Evolutionary conservation across 2,113 vertebrate species (phyloP), one percentile per base, ranked within the genome.

Genomic region (Charina bottae): DNA sequence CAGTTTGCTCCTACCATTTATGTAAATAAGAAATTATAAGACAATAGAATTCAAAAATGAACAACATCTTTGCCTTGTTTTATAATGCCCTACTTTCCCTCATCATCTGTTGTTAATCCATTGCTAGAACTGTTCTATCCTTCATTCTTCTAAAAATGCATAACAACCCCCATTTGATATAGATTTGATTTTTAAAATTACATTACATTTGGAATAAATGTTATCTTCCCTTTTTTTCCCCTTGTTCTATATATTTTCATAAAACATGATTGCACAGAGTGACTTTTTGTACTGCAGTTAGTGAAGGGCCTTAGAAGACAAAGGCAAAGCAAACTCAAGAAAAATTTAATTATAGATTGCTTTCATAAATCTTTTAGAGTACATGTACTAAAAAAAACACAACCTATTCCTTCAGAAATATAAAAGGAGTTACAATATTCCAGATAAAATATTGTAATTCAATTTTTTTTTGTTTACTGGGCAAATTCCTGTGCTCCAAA

Each of bases 401-500:
- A 87, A 15, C 4, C 33, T 33, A 8, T 8, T 54, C 9, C 11
- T 83, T 83, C 68, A 90, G 24, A 37, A 64, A 33, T 13, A 33
- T 53, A 28, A 56, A 58, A 83, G 15, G 56, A 83, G 11, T 12
- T 15, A 17, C 6, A 49, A 12, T 11, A 58, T 33, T 59, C 28
- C 56, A 26, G 10, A 58, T 60, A 58, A 85, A 85, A 53, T 49
- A 2, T 49, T 26, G 1, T 19, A 37, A 78, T 78, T 78, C 17
- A 21, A 54, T 15, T 85, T 7, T 85, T 7, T 85, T 0, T 33
- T 37, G 28, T 11, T 0, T 0, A 28, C 3, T 10, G 84, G 19
- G 64, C 88, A 93, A 93, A 33, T 3, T 6, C 17, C 83, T 93
- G 42, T 1, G 23, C 83, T 92, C 89, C 26, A 21, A 87, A 28